Conservation (phyloP, 2,797 vertebrate species). For the Paedocypris micromegethes region DNA sequence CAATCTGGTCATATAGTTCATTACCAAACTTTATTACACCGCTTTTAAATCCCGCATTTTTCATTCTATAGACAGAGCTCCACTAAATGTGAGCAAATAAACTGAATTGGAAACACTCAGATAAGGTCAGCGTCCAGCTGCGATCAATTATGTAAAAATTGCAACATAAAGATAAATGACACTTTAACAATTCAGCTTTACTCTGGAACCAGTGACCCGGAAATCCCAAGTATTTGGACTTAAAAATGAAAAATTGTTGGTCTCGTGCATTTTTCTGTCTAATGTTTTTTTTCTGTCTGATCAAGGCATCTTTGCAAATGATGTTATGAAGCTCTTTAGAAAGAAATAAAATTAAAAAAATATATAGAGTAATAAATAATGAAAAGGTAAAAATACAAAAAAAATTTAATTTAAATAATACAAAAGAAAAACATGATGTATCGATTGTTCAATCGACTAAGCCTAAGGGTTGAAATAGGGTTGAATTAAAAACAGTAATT, state of each 20-base stretch:
- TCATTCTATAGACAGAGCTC: constrained; percentile 22
- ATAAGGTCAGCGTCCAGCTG: constrained; percentile 40
- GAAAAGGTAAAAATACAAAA: no score
- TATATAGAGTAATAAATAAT: no score
- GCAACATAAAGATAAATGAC: constrained; percentile 40
- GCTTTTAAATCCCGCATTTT: constrained; percentile 29
- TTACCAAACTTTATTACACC: constrained; percentile 25
- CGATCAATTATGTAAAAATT: constrained; percentile 45
- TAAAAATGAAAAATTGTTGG: constrained; percentile 20
- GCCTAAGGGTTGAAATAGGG: no score
- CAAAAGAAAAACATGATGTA: no score
- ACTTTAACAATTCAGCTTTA: constrained; percentile 42
- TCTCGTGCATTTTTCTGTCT: constrained; percentile 23
- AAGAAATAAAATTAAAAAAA: no score
- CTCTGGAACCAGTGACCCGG: constrained; percentile 24
- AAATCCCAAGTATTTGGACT: constrained; percentile 29
- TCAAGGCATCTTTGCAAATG: no score
- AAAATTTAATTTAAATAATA: no score
- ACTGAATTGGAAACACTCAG: constrained; percentile 30
- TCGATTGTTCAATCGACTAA: no score
- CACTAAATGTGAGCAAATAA: constrained; percentile 29
- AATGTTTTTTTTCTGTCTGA: no score
- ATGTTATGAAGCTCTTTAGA: no score
- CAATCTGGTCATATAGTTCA: constrained; percentile 12
- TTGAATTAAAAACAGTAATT: no score